Base-by-base conservation (phyloP, 2,888 invertebrate species). In the Drosophila differens region DNA sequence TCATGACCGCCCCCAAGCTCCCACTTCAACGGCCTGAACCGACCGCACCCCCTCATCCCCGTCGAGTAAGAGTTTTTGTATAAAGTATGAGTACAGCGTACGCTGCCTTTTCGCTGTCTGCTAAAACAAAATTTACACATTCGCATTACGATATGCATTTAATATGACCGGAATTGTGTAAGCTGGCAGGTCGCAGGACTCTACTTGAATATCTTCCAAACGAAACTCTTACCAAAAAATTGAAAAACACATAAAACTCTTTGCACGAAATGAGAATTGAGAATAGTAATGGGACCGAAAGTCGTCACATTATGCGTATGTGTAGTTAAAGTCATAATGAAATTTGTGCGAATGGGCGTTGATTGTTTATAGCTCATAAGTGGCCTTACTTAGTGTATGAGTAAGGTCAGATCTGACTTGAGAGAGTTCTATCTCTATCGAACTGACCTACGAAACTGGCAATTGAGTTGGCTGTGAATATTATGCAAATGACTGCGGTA, bases 101-200 rank as follows among this genome's bases (percentile, higher is more conserved):
- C 66, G 52, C 66, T 52, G 75, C 81, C 72, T 76, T 81, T 81
- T 81, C 70, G 60, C 71, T 74, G 71, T 67, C 58, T 32, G 65
- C 41, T 57, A 49, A 71, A 61, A 70, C 80, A 71, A 85, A 85
- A 86, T 85, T 85, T 85, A 87, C 85, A 85, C 87, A 85, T 87
- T 85, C 87, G 69, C 82, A 85, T 83, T 83, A 81, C 85, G 82
- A 85, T 85, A 85, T 85, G 85, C 85, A 85, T 87, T 85, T 83
- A 85, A 85, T 85, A 85, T 83, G 82, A 81, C 70, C 59, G 54
- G 28, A 55, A 47, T 55, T 55, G 39, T 39, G 39, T 37, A 30
- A 52, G 63, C 54, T 16, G 47, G 16, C 25, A 39, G n/a, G 53
- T 54, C 39, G 68, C 54, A 59, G 61, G 25, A 54, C 37, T 72